Base-by-base conservation (phyloP, 2,888 invertebrate species). In the Eustalomyia histrio region DNA sequence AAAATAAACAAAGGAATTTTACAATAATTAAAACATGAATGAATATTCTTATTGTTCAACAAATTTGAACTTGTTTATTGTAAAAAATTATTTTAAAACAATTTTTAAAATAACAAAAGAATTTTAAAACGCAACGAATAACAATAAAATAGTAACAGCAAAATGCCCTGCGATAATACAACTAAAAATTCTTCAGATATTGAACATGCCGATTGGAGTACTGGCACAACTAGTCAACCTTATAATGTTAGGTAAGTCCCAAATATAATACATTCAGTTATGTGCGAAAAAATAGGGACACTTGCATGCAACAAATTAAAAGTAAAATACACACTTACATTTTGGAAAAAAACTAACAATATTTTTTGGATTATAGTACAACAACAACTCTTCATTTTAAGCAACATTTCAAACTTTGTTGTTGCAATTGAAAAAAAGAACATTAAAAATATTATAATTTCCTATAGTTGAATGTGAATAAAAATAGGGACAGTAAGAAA, bases 151-250 rank as follows among this genome's bases (percentile, higher is more conserved):
- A 29, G 29, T 1, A 29, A 29, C 29, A 29, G 7, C 35, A 85
- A 84, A 86, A 94, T 94, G 94, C 93, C 93, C 88, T 93, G 93
- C 86, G 94, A 94, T 87, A 93, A 93, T 89, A 93, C 93, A 87
- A 93, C 93, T 87, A 94, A 94, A 90, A 92, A 93, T 87, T 92
- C 93, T 80, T 93, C 93, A 86, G 94, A 94, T 88, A 93, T 93
- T 85, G 94, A 94, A 87, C 93, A 93, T 89, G 93, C 93, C 91
- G 93, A 93, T 90, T 93, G 93, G 93, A 91, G 90, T 84, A 89
- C 90, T 81, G 89, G 90, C 69, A 88, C 88, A 24, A 89, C 90
- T 52, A 89, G 90, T 57, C 89, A 90, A 71, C 89, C 90, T 79
- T 90, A 90, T 79, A 90, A 89, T 85, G 90, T 90, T 83, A 89